phyloP scores from a whole-genome alignment of 2,888 invertebrate species.

The Syritta pipiens region DNA sequence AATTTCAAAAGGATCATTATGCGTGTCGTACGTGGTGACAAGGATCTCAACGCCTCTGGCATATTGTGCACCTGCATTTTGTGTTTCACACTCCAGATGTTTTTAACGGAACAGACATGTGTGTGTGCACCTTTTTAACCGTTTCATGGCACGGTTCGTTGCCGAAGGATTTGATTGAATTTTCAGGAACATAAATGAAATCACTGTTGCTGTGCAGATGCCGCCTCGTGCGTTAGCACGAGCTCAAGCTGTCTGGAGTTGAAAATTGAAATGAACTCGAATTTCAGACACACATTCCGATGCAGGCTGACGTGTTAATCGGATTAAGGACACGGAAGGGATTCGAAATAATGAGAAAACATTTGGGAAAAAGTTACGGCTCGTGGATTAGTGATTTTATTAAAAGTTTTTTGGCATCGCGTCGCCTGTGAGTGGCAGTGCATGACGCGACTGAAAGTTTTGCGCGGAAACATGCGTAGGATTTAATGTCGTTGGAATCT shows the following conservation, averaged over 20 bases:
- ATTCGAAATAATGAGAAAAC: slow-evolving; percentile 18
- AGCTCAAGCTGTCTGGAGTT: slow-evolving; percentile 11
- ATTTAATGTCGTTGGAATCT: too few species aligned
- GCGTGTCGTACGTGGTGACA: slow-evolving; percentile 60
- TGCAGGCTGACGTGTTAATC: neutral
- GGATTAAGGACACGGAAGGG: neutral
- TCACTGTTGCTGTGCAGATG: neutral
- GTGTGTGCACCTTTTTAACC: slow-evolving; percentile 36
- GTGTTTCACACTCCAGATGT: slow-evolving; percentile 45
- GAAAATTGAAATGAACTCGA: neutral
- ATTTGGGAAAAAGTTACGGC: neutral
- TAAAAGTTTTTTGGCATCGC: too few species aligned
- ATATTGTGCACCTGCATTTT: slow-evolving; percentile 49
- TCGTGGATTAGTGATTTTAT: neutral
- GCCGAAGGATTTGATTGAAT: slow-evolving; percentile 55
- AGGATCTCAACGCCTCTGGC: slow-evolving; percentile 35
- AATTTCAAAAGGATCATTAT: slow-evolving; percentile 53
- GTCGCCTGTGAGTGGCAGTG: too few species aligned
- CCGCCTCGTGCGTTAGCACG: neutral
- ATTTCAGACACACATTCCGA: neutral
- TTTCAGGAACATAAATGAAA: slow-evolving; percentile 40
- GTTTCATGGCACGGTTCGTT: slow-evolving; percentile 30
- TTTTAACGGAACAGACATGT: slow-evolving; percentile 21
- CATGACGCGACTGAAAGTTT: too few species aligned
- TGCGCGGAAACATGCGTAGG: too few species aligned